These are phyloP conservation scores for Chaitophorus viminalis DNA, from an alignment of 2,888 invertebrate species.

Conservation along the genomic window DNA sequence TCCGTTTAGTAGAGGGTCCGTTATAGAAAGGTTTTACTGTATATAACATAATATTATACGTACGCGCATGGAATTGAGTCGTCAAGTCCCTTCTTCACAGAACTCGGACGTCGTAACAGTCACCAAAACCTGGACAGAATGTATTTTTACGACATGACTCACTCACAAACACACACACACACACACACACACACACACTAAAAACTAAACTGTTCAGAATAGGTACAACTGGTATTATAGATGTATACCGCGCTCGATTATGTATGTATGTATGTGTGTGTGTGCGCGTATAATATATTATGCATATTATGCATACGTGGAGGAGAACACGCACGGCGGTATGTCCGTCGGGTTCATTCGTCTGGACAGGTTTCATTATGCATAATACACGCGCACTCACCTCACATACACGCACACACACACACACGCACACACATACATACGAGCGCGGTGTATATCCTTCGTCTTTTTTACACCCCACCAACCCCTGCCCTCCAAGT, in stretches of 20 bases:
- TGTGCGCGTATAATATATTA: neutral
- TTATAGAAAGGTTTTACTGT: too few species aligned
- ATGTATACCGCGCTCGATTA: neutral
- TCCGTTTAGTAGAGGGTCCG: too few species aligned
- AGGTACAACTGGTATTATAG: neutral
- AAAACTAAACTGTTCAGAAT: neutral
- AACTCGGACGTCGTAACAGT: neutral
- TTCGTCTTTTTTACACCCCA: neutral
- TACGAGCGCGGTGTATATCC: neutral
- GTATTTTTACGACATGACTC: conserved; percentile 6
- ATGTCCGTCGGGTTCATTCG: conserved; percentile 49
- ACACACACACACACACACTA: neutral
- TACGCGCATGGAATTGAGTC: neutral
- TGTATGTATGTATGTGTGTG: too few species aligned
- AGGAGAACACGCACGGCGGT: neutral
- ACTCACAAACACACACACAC: neutral
- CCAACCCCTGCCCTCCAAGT: neutral
- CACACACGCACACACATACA: neutral
- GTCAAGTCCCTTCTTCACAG: neutral
- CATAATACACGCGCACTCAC: neutral
- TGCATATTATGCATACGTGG: neutral
- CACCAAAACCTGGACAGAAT: conserved; percentile 1
- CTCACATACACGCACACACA: neutral
- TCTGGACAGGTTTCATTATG: conserved; percentile 47
- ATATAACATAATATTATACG: neutral